Evolutionary conservation across 1,140 invertebrate genomes (phyloP).

Genomic region (Paraescarpia echinospica): DNA sequence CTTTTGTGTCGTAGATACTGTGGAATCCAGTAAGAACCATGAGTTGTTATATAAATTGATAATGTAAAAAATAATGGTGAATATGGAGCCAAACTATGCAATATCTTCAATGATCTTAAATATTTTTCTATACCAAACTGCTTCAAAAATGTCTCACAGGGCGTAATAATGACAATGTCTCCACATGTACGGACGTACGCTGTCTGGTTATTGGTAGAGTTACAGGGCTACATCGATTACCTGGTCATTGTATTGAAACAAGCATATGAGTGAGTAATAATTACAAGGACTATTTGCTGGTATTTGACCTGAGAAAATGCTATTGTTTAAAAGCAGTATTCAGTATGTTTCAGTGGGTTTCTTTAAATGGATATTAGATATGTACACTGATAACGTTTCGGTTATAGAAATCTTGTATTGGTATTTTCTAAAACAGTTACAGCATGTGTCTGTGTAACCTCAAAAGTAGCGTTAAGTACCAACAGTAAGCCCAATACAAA

Average conservation of each 20-base stretch:
- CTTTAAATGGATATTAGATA: background rate
- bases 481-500: too few relatives aligned
- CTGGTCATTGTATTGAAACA: background rate
- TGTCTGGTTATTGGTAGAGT: too few relatives aligned
- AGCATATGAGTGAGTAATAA: background rate
- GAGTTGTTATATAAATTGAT: too few relatives aligned
- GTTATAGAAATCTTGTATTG: background rate
- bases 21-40: too few relatives aligned
- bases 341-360: background rate
- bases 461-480: too few relatives aligned
- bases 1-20: too few relatives aligned
- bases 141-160: background rate
- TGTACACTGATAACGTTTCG: background rate
- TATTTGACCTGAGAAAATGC: background rate
- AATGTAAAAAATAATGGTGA: background rate
- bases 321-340: background rate
- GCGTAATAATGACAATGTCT: too few relatives aligned
- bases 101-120: background rate
- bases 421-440: background rate
- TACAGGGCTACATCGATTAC: too few relatives aligned
- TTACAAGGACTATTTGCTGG: background rate
- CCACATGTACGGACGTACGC: too few relatives aligned
- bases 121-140: background rate
- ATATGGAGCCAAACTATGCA: background rate
- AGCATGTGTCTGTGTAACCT: too few relatives aligned